Conservation (phyloP, 2,113 vertebrate genomes). For the Theropithecus gelada region DNA sequence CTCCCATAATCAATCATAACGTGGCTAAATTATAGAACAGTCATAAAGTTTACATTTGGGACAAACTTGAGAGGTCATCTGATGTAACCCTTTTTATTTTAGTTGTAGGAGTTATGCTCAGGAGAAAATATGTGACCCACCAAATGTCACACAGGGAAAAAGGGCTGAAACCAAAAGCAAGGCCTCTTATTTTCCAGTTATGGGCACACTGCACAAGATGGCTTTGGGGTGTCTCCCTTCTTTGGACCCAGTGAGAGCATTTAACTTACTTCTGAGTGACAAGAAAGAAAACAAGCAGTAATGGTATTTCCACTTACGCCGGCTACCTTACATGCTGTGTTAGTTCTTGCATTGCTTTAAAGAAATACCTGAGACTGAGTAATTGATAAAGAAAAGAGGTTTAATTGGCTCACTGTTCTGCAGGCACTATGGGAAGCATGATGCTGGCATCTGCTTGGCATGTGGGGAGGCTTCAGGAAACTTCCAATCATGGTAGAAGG, state of each 20-base stretch:
- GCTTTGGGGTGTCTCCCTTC: accelerated
- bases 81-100: not conserved
- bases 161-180: not conserved
- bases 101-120: not conserved
- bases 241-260: accelerated
- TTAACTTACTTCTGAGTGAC: not conserved
- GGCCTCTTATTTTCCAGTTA: accelerated
- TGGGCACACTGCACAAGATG: accelerated
- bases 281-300: not conserved
- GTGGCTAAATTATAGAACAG: not conserved
- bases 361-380: no score
- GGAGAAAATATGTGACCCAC: accelerated
- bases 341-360: no score
- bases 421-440: no score
- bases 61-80: not conserved
- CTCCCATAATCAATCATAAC: not conserved
- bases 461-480: no score
- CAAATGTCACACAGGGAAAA: accelerated
- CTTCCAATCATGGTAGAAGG: no score
- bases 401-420: no score
- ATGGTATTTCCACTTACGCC: not conserved
- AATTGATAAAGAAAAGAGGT: no score
- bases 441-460: no score
- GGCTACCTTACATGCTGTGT: not conserved
- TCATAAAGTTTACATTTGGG: not conserved